These are phyloP conservation scores for Tragelaphus scriptus DNA, from an alignment of 2,113 vertebrate species.

Conservation along the genomic window DNA sequence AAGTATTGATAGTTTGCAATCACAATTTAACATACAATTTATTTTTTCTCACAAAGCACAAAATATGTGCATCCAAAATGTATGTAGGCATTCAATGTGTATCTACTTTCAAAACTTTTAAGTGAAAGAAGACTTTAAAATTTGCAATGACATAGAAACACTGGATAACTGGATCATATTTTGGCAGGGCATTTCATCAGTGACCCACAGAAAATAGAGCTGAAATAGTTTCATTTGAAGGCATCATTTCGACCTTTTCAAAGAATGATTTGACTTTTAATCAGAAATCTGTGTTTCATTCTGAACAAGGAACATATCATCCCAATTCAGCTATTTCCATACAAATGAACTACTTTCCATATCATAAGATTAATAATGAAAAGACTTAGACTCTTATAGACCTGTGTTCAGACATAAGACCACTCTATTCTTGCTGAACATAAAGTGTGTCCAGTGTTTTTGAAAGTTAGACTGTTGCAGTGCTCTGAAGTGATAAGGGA, in stretches of 20 bases:
- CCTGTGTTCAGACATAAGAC: background rate
- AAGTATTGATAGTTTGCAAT: background rate
- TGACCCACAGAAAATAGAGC: background rate
- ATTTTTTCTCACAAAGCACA: background rate
- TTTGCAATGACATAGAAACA: background rate
- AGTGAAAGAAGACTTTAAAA: background rate
- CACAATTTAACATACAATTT: background rate
- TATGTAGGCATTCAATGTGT: background rate
- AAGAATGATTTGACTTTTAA: conserved; percentile 41
- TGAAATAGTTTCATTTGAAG: conserved; percentile 52
- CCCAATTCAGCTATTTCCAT: conserved; percentile 30
- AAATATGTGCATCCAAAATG: background rate
- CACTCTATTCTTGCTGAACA: background rate
- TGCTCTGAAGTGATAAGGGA: background rate
- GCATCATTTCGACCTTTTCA: conserved; percentile 11
- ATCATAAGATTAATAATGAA: conserved; percentile 38
- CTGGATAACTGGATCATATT: background rate
- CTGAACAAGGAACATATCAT: background rate
- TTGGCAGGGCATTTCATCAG: conserved; percentile 29
- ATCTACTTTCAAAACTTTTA: background rate
- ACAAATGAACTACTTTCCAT: conserved; percentile 53
- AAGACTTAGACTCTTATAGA: background rate
- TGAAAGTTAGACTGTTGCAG: background rate
- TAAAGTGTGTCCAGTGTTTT: background rate
- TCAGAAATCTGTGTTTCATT: conserved; percentile 49